Evolutionary conservation across 2,113 vertebrate genomes (phyloP).

Genomic region (Thalassoma bifasciatum): DNA sequence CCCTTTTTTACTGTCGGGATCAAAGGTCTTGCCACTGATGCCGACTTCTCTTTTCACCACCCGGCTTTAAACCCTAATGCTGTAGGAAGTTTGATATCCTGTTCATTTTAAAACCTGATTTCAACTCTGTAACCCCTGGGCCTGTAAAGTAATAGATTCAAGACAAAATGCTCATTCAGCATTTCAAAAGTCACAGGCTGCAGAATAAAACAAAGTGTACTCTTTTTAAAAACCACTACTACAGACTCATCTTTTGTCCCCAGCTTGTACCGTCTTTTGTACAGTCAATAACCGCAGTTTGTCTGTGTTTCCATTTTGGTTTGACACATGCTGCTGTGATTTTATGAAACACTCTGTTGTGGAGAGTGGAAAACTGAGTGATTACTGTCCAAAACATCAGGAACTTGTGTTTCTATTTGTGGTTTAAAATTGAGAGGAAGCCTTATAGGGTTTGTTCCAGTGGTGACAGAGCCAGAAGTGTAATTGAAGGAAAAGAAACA

Average conservation of each 20-base stretch:
- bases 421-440: slow-evolving; percentile 23
- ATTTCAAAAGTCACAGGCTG: background rate
- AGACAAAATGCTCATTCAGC: background rate
- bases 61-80: background rate
- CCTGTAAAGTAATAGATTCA: background rate
- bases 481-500: slow-evolving; percentile 28
- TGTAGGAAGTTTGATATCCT: background rate
- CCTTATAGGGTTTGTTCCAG: slow-evolving; percentile 21
- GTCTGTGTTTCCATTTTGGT: slow-evolving; percentile 29
- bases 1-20: slow-evolving; percentile 57
- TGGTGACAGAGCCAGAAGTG: slow-evolving; percentile 29
- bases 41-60: slow-evolving; percentile 31
- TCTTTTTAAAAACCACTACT: background rate
- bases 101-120: background rate
- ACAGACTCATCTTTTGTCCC: slow-evolving; percentile 10
- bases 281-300: slow-evolving; percentile 23
- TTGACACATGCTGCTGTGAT: slow-evolving; percentile 47
- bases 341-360: slow-evolving; percentile 40
- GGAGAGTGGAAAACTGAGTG: slow-evolving; percentile 45
- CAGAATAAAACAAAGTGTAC: background rate
- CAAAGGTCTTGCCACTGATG: slow-evolving; percentile 44
- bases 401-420: slow-evolving; percentile 57
- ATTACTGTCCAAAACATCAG: slow-evolving; percentile 47
- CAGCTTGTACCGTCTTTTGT: background rate
- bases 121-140: background rate